Percentiles rank a stretch among this genome's conserved stretches.
These are phyloP conservation scores for Neomicropteryx cornuta DNA, from an alignment of 1,140 invertebrate genomes.

Conservation along the genomic window DNA sequence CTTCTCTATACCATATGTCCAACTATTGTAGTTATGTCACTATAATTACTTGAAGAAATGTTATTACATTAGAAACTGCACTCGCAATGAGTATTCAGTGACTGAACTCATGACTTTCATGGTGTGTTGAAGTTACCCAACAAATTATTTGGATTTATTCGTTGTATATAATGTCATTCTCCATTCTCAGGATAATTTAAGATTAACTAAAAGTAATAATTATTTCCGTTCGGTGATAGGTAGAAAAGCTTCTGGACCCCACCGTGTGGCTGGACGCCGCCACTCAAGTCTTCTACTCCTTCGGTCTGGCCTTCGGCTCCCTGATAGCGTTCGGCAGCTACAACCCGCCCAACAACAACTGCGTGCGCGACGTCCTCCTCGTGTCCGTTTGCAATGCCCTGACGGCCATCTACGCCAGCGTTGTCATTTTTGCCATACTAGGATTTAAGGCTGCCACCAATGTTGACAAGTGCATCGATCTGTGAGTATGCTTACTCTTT, in stretches of 20 bases:
- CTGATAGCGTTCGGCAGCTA: slow-evolving; percentile 86
- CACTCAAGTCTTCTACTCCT: slow-evolving; percentile 92
- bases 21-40: too few relatives aligned
- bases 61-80: too few relatives aligned
- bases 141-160: too few relatives aligned
- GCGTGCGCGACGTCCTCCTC: slow-evolving; percentile 77
- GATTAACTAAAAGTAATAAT: too few relatives aligned
- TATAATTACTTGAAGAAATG: too few relatives aligned
- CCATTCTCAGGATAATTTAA: too few relatives aligned
- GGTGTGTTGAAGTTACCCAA: too few relatives aligned
- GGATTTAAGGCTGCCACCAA: slow-evolving; percentile 78
- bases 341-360: slow-evolving; percentile 84
- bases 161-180: too few relatives aligned
- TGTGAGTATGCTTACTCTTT: slow-evolving; percentile 42
- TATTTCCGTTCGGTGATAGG: slow-evolving; percentile 43
- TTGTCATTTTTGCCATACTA: slow-evolving; percentile 82
- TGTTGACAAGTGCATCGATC: slow-evolving; percentile 63
- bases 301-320: slow-evolving; percentile 87
- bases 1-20: too few relatives aligned
- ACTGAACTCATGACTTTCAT: too few relatives aligned
- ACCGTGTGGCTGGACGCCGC: slow-evolving; percentile 90
- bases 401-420: slow-evolving; percentile 88
- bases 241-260: slow-evolving; percentile 67
- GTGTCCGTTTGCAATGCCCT: slow-evolving; percentile 84
- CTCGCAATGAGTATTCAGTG: too few relatives aligned